Base-by-base conservation (phyloP, 2,888 invertebrate species). In the Lasius platythorax region DNA sequence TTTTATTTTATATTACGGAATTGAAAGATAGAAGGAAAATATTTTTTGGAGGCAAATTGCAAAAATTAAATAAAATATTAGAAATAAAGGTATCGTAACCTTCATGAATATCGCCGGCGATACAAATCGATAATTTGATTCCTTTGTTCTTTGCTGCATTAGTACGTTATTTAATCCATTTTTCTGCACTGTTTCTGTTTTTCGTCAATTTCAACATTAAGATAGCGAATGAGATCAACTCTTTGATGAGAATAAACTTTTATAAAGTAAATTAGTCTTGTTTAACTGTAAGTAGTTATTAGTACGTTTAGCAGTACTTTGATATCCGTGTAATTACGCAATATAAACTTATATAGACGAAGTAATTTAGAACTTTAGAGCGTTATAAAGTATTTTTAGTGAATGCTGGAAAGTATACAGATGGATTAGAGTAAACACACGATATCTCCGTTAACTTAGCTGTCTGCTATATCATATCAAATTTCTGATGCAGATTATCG, bases 191-290 rank as follows among this genome's bases (percentile, higher is more conserved):
- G 11, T 50, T 11, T 18, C 0, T 63, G 9, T 53, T 53, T 74
- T 33, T 70, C 4, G 2, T 43, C 4, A 72, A 61, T 72, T 58
- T 79, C 18, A 2, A 56, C 43, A 56, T 70, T 40, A 53, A 56
- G 67, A 56, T 67, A 68, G 46, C 58, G 43, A 63, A 46, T 68
- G 30, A 43, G 78, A 61, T 28, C 8, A 68, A 70, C 46, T 68
- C 61, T 68, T 79, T 70, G 58, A 68, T n/a, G 67, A 46, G 63
- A 63, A 81, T 84, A 56, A 84, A 81, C 83, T 81, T 30, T 33
- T 40, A 67, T 33, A 33, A 84, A 84, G 83, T 81, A 72, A 84
- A 73, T 78, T 84, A 81, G 66, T 68, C 53, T 83, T 37, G 83
- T 78, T 53, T 64, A 70, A 66, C 68, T 72, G 72, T n/a, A 74